These are phyloP conservation scores for Drosophila fulvimacula DNA, from an alignment of 2,888 invertebrate genomes.

Conservation along the genomic window DNA sequence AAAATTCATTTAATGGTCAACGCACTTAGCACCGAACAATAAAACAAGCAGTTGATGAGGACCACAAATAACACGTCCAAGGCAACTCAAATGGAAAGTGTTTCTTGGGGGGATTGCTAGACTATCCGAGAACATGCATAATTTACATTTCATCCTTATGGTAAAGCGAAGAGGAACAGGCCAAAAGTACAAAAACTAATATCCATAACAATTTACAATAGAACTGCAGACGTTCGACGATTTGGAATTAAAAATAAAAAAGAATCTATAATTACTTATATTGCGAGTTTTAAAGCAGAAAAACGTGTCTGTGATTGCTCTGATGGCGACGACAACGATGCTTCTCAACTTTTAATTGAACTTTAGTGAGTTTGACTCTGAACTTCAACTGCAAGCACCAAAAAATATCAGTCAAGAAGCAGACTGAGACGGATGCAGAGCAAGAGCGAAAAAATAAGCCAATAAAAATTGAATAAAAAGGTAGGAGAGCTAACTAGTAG, in stretches of 20 bases:
- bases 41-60: constrained; percentile 6
- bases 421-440: constrained; percentile 7
- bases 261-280: constrained; percentile 8
- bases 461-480: constrained; percentile 49
- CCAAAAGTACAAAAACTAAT: not conserved
- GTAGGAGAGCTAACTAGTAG: constrained; percentile 12
- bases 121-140: not conserved
- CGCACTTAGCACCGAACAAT: constrained; percentile 36
- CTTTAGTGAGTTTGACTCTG: constrained; percentile 62
- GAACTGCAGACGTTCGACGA: not conserved
- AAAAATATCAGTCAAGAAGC: constrained; percentile 27
- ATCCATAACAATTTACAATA: not conserved
- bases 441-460: not conserved
- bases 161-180: too few species aligned
- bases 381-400: constrained; percentile 43
- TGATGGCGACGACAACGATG: constrained; percentile 16
- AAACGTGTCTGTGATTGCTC: constrained; percentile 1
- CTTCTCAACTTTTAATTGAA: constrained; percentile 74
- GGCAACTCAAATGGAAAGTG: constrained; percentile 5
- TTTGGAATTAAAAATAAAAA: not conserved
- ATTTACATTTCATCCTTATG: not conserved
- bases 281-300: constrained; percentile 31
- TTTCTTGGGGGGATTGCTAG: not conserved
- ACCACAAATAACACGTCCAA: constrained; percentile 18
- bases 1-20: constrained; percentile 68